phyloP scores from a whole-genome alignment of 1,140 invertebrate species.

The Philotrypesis tridentata region DNA sequence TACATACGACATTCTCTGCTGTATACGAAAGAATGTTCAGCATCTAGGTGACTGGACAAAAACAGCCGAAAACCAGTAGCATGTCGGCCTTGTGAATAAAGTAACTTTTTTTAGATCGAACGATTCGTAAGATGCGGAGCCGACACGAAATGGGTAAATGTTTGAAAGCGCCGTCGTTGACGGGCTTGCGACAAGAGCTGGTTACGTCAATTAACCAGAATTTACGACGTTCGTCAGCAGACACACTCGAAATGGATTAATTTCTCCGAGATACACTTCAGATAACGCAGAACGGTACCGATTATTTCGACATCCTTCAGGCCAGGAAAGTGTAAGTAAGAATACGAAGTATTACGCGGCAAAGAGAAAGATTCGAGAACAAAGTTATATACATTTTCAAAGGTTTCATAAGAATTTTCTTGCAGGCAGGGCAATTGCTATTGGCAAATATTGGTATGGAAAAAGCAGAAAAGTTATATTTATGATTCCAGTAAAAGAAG shows the following conservation, averaged over 20 bases:
- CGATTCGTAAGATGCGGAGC: background rate
- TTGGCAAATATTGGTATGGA: too few relatives aligned
- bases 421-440: too few relatives aligned
- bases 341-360: too few relatives aligned
- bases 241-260: slow-evolving; percentile 62
- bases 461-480: too few relatives aligned
- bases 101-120: background rate
- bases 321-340: too few relatives aligned
- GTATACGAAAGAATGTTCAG: too few relatives aligned
- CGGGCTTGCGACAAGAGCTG: slow-evolving; percentile 60
- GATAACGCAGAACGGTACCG: background rate
- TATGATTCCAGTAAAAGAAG: background rate
- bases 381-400: too few relatives aligned
- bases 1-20: too few relatives aligned
- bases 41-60: too few relatives aligned
- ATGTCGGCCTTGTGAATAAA: background rate
- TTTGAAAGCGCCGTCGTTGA: slow-evolving; percentile 55
- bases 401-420: too few relatives aligned
- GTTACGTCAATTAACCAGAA: slow-evolving; percentile 66
- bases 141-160: slow-evolving; percentile 39
- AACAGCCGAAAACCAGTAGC: background rate
- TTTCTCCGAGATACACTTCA: slow-evolving; percentile 52
- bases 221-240: slow-evolving; percentile 61
- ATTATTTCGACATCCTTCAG: background rate
- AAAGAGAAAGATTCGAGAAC: too few relatives aligned